Base-by-base conservation (phyloP, 2,888 invertebrate genomes). In the Rhyacophila evoluta region DNA sequence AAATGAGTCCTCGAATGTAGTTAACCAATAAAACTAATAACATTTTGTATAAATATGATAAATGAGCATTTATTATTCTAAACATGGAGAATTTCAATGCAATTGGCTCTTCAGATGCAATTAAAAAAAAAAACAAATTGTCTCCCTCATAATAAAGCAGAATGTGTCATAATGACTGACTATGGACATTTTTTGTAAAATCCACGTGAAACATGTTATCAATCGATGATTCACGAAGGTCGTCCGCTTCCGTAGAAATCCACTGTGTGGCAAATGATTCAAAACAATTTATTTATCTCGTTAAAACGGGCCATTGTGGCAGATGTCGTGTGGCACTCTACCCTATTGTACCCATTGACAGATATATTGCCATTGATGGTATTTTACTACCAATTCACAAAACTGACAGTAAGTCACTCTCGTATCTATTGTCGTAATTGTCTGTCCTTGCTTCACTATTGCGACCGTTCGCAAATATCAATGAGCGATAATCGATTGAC, bases 371-470 rank as follows among this genome's bases (percentile, higher is more conserved):
- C 55, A 25, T 55, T 55, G 19, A 10, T 19, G 10, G 55, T 55
- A 55, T 55, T 33, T 25, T 55, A 55, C 55, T 19, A 55, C 55
- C 55, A 19, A 55, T 55, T 55, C 55, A 55, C 29, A 55, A 55
- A 55, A 55, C 55, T 8, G 55, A 25, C 25, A 55, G n/a, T n/a
- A n/a, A 55, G 55, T 55, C 19, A 10, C 55, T 25, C 55, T 25
- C 19, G 55, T 6, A 19, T 55, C 55, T 25, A 55, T 55, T 55
- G 55, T 55, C 29, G 19, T 0, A 2, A 55, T 25, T 19, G 25
- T 2, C 8, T 2, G 25, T 2, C 55, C 55, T 55, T 55, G 55
- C 55, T 55, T 55, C 19, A 19, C 5, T 19, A 19, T 55, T 19
- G 19, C 19, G 19, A 55, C 10, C 6, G 1, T 6, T 55, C 19